phyloP scores from a whole-genome alignment of 2,797 vertebrate genomes.

The Mallotus villosus region DNA sequence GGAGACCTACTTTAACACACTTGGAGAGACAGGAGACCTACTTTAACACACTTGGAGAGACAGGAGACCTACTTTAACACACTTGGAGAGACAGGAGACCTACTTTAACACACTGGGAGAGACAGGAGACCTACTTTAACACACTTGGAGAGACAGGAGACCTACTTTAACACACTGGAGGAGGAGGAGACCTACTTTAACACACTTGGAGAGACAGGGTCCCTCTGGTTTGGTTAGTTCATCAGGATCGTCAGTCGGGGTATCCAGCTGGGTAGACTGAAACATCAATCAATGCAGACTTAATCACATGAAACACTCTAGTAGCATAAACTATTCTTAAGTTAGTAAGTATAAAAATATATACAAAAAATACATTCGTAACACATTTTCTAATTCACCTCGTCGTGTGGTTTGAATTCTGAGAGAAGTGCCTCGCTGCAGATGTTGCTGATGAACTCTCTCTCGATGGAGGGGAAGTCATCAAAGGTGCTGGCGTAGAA shows the following conservation, averaged over 20 bases:
- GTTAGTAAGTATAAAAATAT: no score
- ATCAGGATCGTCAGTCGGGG: slow-evolving; percentile 68
- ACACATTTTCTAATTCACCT: slow-evolving; percentile 63
- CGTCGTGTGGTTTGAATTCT: slow-evolving; percentile 56
- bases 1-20: slow-evolving; percentile 76
- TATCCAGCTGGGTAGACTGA: slow-evolving; percentile 73
- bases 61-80: slow-evolving; percentile 79
- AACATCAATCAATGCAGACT: not conserved
- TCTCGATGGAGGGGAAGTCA: slow-evolving; percentile 80
- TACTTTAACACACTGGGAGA: no score
- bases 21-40: slow-evolving; percentile 67
- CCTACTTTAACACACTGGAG: slow-evolving; percentile 79
- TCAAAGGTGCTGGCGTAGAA: slow-evolving; percentile 84
- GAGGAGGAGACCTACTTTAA: slow-evolving; percentile 66
- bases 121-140: slow-evolving; percentile 69
- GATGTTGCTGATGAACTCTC: slow-evolving; percentile 79
- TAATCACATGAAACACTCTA: not conserved
- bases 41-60: slow-evolving; percentile 73
- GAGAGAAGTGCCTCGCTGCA: slow-evolving; percentile 72
- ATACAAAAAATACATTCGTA: not conserved
- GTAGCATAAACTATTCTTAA: not conserved
- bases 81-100: slow-evolving; percentile 71
- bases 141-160: slow-evolving; percentile 72
- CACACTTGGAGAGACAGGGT: slow-evolving; percentile 73
- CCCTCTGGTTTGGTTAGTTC: slow-evolving; percentile 67